Evolutionary conservation across 1,140 invertebrate genomes (phyloP).

Genomic region (Diachasma alloeum): DNA sequence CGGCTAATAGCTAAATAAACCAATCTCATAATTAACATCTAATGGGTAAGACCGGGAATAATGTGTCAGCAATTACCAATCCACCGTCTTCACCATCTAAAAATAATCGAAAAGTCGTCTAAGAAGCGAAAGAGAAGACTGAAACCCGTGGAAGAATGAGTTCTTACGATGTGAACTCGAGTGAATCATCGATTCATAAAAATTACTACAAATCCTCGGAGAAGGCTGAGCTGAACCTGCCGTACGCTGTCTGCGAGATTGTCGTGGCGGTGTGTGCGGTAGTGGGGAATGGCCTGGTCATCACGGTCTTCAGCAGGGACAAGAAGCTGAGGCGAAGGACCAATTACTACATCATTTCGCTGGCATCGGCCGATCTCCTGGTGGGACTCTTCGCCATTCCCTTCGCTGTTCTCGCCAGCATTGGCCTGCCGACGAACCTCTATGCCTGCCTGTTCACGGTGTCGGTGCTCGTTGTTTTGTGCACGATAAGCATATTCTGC

Average conservation of each 20-base stretch:
- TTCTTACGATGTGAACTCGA: slow-evolving; percentile 10
- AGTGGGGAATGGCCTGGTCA: slow-evolving; percentile 85
- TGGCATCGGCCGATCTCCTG: slow-evolving; percentile 86
- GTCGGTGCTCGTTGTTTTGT: slow-evolving; percentile 85
- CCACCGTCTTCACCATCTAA: neutral
- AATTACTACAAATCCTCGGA: slow-evolving; percentile 4
- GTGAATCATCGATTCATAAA: slow-evolving; percentile 11
- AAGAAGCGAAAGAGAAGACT: neutral
- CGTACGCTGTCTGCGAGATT: slow-evolving; percentile 80
- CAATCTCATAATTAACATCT: neutral
- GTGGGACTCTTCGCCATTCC: slow-evolving; percentile 83
- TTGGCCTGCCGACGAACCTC: slow-evolving; percentile 79
- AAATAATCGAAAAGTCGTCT: neutral
- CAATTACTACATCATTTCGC: slow-evolving; percentile 90
- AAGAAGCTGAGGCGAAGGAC: slow-evolving; percentile 80
- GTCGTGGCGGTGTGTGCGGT: slow-evolving; percentile 83
- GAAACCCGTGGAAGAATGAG: neutral
- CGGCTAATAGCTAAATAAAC: no score
- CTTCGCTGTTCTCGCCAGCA: slow-evolving; percentile 81
- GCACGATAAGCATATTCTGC: slow-evolving; percentile 91
- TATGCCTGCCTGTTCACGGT: slow-evolving; percentile 88
- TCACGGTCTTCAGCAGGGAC: slow-evolving; percentile 82
- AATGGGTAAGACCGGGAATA: neutral
- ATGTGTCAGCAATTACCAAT: neutral
- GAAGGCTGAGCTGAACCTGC: slow-evolving; percentile 67